These are phyloP conservation scores for Drusus annulatus DNA, from an alignment of 1,140 invertebrate genomes.

Conservation along the genomic window DNA sequence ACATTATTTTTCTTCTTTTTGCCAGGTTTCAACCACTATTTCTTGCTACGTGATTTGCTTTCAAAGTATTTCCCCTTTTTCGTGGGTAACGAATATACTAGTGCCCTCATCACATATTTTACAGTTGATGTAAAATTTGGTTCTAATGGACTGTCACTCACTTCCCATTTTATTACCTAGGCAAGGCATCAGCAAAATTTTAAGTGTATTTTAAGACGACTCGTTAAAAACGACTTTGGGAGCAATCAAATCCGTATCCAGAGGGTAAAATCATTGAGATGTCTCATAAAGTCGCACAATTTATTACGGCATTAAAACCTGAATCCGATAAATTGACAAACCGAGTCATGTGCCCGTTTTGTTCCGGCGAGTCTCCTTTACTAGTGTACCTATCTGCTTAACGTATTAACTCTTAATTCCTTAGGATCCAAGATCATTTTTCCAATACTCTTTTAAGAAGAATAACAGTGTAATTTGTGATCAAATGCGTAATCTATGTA, in stretches of 20 bases:
- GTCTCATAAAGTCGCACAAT: slow-evolving; percentile 24
- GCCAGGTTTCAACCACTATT: slow-evolving; percentile 26
- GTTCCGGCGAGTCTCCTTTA: neutral
- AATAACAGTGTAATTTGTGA: too few relatives aligned
- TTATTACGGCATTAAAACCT: slow-evolving; percentile 33
- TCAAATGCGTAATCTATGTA: too few relatives aligned
- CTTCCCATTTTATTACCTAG: neutral
- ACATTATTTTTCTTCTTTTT: slow-evolving; percentile 57
- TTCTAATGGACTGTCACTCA: slow-evolving; percentile 45
- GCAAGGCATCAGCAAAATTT: slow-evolving; percentile 28
- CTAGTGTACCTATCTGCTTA: too few relatives aligned
- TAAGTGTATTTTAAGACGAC: slow-evolving; percentile 40
- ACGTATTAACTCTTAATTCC: too few relatives aligned
- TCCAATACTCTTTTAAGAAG: too few relatives aligned
- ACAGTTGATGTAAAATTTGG: slow-evolving; percentile 34
- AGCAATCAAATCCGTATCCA: slow-evolving; percentile 31
- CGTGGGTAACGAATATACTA: slow-evolving; percentile 16
- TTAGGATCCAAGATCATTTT: too few relatives aligned
- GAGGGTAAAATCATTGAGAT: slow-evolving; percentile 22
- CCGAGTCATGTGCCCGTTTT: slow-evolving; percentile 7
- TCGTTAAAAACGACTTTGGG: slow-evolving; percentile 34
- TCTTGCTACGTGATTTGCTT: slow-evolving; percentile 51
- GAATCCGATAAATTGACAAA: slow-evolving; percentile 26
- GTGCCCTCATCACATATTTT: slow-evolving; percentile 21
- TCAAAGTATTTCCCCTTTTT: slow-evolving; percentile 53